These are phyloP conservation scores for Camptogramma bilineatum DNA, from an alignment of 2,888 invertebrate genomes.

Conservation along the genomic window DNA sequence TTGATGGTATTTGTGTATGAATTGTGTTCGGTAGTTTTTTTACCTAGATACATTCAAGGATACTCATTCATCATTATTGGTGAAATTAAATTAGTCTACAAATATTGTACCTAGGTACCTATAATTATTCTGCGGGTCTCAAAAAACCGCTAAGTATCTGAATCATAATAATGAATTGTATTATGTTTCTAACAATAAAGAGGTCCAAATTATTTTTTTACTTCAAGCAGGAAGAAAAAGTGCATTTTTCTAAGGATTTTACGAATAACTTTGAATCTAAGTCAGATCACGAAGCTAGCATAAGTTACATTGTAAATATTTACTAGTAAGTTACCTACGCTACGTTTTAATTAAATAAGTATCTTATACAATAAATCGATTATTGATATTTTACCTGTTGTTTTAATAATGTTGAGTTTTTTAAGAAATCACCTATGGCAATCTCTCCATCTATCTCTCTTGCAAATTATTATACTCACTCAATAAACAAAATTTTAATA, in stretches of 20 bases:
- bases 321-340: constrained; percentile 41
- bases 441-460: no score
- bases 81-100: no score
- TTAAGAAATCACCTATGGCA: not conserved
- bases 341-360: constrained; percentile 17
- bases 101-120: not conserved
- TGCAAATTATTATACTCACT: no score
- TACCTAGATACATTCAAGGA: not conserved
- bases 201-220: not conserved
- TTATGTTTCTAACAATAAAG: not conserved
- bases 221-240: not conserved
- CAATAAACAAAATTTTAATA: no score
- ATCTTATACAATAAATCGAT: constrained; percentile 48
- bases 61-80: not conserved
- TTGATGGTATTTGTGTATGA: not conserved
- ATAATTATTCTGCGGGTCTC: no score
- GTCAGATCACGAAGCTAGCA: constrained; percentile 35
- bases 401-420: constrained; percentile 49
- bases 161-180: no score
- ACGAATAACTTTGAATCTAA: constrained; percentile 29
- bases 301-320: constrained; percentile 45
- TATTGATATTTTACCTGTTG: constrained; percentile 50
- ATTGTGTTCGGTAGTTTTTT: not conserved
- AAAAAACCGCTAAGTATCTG: no score
- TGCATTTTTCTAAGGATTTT: constrained; percentile 6